phyloP scores from a whole-genome alignment of 2,797 vertebrate genomes.

The Bothrops alternatus region DNA sequence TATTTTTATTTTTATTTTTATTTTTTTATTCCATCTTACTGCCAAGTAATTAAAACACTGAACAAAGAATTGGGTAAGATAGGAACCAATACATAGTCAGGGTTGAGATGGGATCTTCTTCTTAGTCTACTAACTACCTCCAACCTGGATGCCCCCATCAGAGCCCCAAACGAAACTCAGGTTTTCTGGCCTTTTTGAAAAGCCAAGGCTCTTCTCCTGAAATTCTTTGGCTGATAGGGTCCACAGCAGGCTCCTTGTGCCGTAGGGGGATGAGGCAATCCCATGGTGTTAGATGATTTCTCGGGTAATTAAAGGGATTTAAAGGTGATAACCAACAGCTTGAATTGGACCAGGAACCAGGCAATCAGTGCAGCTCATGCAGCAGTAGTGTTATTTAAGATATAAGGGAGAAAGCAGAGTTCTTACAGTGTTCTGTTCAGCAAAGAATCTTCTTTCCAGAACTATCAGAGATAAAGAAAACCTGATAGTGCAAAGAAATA shows the following conservation, averaged over 20 bases:
- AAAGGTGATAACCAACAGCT: not conserved
- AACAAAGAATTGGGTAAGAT: not conserved
- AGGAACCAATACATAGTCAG: not conserved
- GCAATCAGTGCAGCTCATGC: not conserved
- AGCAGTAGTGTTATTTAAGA: not conserved
- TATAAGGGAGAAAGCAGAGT: not conserved
- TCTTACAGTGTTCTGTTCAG: not conserved
- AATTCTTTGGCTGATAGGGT: not conserved
- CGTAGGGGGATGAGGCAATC: not conserved
- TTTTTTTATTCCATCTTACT: not conserved
- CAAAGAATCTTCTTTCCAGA: not conserved
- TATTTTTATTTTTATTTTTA: no score
- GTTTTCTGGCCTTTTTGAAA: not conserved
- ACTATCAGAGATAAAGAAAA: not conserved
- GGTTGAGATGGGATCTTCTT: not conserved
- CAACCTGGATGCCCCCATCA: not conserved
- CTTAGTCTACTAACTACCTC: not conserved
- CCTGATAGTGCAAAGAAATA: not conserved
- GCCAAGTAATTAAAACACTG: not conserved
- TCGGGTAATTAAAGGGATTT: not conserved
- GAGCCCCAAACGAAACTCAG: not conserved
- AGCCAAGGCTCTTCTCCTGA: not conserved
- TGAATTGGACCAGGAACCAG: not conserved
- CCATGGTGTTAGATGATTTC: not conserved
- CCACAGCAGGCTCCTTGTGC: not conserved